Percentiles rank a stretch among this genome's conserved stretches.
Evolutionary conservation across 2,888 invertebrate species (phyloP).

Genomic region (Strigamia crassipes): DNA sequence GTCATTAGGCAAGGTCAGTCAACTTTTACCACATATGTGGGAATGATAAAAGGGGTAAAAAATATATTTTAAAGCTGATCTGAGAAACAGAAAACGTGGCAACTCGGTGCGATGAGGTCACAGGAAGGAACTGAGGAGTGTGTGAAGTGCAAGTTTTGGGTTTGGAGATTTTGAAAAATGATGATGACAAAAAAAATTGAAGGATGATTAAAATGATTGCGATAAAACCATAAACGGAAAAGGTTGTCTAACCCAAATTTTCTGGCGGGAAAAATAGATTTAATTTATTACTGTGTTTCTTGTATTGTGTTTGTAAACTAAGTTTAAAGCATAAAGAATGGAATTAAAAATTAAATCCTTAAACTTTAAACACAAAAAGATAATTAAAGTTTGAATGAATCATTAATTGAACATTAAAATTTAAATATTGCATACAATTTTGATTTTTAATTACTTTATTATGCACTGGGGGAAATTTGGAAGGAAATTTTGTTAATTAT

Average conservation of each 20-base stretch:
- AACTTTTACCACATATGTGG: constrained; percentile 37
- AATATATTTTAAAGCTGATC: constrained; percentile 33
- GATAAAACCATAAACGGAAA: background rate
- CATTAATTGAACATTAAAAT: background rate
- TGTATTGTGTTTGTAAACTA: no score
- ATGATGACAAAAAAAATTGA: background rate
- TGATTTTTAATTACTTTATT: background rate
- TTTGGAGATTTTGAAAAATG: background rate
- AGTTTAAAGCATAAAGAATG: no score
- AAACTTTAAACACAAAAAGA: no score
- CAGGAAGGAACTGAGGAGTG: constrained; percentile 32
- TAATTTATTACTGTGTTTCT: background rate
- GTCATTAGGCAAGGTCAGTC: constrained; percentile 37
- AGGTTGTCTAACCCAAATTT: background rate
- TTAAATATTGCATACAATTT: background rate
- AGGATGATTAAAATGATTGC: constrained; percentile 7
- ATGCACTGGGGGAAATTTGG: no score
- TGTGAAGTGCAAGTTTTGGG: background rate
- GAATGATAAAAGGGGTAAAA: constrained; percentile 37
- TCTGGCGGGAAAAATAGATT: background rate
- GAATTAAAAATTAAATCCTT: no score
- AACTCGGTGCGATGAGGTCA: constrained; percentile 23
- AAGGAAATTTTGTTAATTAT: no score
- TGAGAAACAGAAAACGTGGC: constrained; percentile 34
- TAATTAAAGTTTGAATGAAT: no score